Evolutionary conservation across 92 coral and sea anemone genomes (phyloP), one percentile per base, ranked within the genome.

Genomic region (Bergia sp.): DNA sequence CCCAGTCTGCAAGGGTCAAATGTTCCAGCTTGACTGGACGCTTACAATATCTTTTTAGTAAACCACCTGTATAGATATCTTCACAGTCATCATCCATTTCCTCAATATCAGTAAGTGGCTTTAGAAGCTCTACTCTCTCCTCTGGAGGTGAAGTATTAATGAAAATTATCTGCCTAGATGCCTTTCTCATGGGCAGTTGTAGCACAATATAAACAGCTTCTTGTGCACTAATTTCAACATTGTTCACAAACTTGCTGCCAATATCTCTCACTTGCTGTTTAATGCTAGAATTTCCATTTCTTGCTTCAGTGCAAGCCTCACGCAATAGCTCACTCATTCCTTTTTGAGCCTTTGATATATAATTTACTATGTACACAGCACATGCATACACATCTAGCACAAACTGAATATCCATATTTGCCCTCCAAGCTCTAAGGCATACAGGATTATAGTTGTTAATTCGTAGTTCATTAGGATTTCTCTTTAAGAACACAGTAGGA

Each of bases 341-440:
- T 73, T 91, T 89, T 78, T 89, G 92, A 29, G 86, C 88, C 58
- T 91, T 92, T 23, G 93, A 90, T 36, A 93, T 93, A 50, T 88
- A 93, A 4, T 89, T 73, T 0, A 91, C 93, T 1, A 90, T 86
- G 55, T 92, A 92, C 92, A 92, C 73, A 36, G 91, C 93, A 91
- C 93, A 91, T 43, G 93, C 94, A 93, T 89, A 91, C 5, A 93
- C 96, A 93, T 91, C 92, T 49, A 91, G 85, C 37, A 88, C 89
- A 42, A 42, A 42, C 45, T 42, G 45, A 42, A 42, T 42, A 42
- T 42, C 45, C 45, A 42, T 42, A 0, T 61, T 61, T 3, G 69
- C 69, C 15, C 94, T 92, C 95, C 93, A 91, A 65, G 92, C 92
- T 37, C 55, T 88, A 42, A 91, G 92, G 79, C 90, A 93, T 20